A percentile compares a stretch with the other conserved stretches of the same genome.
Conservation (phyloP, 2,113 vertebrate genomes). For the Nymphicus hollandicus region DNA sequence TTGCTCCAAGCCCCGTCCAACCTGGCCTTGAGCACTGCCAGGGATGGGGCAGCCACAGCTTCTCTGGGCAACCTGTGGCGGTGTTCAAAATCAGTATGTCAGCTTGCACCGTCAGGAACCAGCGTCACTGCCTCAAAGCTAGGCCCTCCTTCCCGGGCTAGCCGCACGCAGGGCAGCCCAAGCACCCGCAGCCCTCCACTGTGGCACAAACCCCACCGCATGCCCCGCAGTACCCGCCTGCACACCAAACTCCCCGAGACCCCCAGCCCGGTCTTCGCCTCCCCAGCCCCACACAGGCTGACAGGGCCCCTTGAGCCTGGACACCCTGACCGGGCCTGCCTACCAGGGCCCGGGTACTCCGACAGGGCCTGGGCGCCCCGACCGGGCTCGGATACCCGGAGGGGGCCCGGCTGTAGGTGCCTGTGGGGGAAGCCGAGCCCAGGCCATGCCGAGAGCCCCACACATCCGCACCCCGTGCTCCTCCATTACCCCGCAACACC, state of each 20-base stretch:
- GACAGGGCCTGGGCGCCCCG: neutral
- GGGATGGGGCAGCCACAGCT: neutral
- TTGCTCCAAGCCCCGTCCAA: neutral
- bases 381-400: neutral
- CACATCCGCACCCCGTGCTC: too few species aligned
- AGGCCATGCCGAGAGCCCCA: neutral
- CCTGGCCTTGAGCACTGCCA: neutral
- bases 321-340: neutral
- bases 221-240: accelerated
- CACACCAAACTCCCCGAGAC: neutral
- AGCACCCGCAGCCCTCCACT: accelerated
- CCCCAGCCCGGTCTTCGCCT: neutral
- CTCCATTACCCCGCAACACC: neutral
- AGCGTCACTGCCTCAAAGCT: neutral
- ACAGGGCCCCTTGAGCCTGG: neutral
- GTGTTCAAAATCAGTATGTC: neutral
- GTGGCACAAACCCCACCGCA: neutral
- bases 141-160: neutral
- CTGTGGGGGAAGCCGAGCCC: neutral
- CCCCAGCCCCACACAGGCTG: neutral
- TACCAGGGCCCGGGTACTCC: neutral
- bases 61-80: neutral
- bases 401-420: accelerated
- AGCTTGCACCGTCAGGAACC: accelerated
- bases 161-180: neutral